These are phyloP conservation scores for Hemicentrotus pulcherrimus DNA, from an alignment of 35 echinoderm and acorn worm species.

Conservation along the genomic window DNA sequence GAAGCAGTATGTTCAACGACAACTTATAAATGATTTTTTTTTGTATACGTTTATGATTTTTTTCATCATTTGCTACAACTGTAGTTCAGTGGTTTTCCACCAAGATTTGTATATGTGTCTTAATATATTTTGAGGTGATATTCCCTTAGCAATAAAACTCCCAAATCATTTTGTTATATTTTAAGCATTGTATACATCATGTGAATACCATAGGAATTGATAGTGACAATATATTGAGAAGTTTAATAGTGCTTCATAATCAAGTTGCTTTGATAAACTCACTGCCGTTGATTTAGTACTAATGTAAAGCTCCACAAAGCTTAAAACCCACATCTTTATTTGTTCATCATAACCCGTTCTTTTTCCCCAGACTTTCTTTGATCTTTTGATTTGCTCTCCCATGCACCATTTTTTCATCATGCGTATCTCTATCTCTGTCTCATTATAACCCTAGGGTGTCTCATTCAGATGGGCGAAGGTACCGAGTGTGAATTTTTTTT, in stretches of 20 bases:
- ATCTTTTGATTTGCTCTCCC: background rate
- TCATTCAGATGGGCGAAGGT: constrained; percentile 35
- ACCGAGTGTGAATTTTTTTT: constrained; percentile 15
- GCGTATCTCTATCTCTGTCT: constrained; percentile 28
- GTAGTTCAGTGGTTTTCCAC: background rate
- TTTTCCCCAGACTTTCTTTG: background rate
- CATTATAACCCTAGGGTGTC: constrained; percentile 20
- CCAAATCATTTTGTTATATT: background rate
- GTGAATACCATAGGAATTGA: background rate
- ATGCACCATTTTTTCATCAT: constrained; percentile 2
- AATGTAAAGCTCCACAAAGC: background rate
- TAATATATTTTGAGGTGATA: background rate
- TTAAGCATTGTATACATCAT: background rate
- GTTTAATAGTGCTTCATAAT: background rate
- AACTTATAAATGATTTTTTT: background rate
- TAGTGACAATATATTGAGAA: background rate
- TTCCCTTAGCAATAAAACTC: background rate
- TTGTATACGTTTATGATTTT: background rate
- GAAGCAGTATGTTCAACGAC: too few species aligned
- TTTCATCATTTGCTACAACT: background rate
- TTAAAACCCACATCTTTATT: background rate
- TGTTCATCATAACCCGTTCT: constrained; percentile 11
- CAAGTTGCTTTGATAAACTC: background rate
- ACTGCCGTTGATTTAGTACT: background rate
- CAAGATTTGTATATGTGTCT: background rate